Percentiles rank a stretch among this genome's conserved stretches.
Evolutionary conservation across 2,113 vertebrate genomes (phyloP).

Genomic region (Emydocephalus ijimae): DNA sequence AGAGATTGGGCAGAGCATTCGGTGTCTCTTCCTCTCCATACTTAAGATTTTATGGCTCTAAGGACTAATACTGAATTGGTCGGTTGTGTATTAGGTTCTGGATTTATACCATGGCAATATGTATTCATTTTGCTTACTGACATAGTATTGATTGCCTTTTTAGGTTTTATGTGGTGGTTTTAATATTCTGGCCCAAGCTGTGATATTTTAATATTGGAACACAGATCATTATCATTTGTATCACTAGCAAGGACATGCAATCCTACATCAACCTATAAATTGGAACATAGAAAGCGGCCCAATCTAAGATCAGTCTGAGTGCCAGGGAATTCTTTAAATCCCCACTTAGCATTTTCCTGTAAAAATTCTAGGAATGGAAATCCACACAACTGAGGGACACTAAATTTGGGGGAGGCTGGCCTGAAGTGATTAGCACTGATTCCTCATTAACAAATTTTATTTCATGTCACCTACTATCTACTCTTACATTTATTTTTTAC

Average conservation of each 20-base stretch:
- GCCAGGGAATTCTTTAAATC: neutral
- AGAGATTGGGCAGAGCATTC: neutral
- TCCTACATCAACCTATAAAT: neutral
- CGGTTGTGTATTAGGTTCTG: neutral
- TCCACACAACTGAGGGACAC: neutral
- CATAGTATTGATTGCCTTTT: neutral
- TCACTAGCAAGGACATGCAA: neutral
- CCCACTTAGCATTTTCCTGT: neutral
- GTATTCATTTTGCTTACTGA: neutral
- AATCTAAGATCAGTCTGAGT: neutral
- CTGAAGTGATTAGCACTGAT: neutral
- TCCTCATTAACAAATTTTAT: neutral
- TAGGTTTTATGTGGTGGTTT: neutral
- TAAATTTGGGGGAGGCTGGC: neutral
- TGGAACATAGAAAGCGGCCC: neutral
- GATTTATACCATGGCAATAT: neutral
- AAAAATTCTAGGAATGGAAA: neutral
- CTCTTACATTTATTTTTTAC: neutral
- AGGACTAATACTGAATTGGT: neutral
- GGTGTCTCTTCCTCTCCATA: neutral
- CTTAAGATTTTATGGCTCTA: neutral
- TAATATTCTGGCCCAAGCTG: neutral
- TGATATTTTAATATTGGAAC: neutral
- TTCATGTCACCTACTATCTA: neutral
- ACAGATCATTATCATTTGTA: neutral